phyloP scores from a whole-genome alignment of 2,888 invertebrate genomes.

The Esperia sulphurella region DNA sequence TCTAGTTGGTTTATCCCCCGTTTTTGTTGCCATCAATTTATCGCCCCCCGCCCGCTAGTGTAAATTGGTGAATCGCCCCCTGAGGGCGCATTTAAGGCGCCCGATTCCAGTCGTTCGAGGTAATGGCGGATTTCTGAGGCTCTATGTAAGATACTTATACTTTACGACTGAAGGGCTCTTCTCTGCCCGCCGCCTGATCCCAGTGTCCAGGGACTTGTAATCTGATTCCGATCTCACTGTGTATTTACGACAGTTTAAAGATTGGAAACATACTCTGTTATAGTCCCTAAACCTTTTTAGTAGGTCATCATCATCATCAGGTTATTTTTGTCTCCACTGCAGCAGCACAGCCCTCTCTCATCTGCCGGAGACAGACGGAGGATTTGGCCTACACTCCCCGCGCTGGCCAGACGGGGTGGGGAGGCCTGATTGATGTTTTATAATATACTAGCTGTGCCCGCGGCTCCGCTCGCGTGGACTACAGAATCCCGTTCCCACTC shows the following conservation, averaged over 20 bases:
- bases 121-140: slow-evolving; percentile 22
- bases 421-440: too few species aligned
- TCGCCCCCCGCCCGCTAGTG: slow-evolving; percentile 24
- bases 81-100: slow-evolving; percentile 24
- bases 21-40: not conserved
- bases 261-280: too few species aligned
- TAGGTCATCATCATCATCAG: too few species aligned
- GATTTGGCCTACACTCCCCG: too few species aligned
- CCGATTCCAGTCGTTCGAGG: slow-evolving; percentile 1
- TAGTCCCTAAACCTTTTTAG: too few species aligned
- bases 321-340: too few species aligned
- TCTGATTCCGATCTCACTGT: not conserved
- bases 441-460: too few species aligned
- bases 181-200: not conserved
- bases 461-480: too few species aligned
- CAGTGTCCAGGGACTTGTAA: not conserved
- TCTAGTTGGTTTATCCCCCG: not conserved
- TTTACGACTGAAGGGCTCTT: not conserved
- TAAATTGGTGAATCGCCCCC: slow-evolving; percentile 32
- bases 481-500: too few species aligned
- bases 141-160: slow-evolving; percentile 2
- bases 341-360: too few species aligned
- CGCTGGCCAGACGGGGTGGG: too few species aligned
- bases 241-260: not conserved
- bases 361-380: too few species aligned